Evolutionary conservation across 2,888 invertebrate genomes (phyloP).

Genomic region (Sminthurinus aureus): DNA sequence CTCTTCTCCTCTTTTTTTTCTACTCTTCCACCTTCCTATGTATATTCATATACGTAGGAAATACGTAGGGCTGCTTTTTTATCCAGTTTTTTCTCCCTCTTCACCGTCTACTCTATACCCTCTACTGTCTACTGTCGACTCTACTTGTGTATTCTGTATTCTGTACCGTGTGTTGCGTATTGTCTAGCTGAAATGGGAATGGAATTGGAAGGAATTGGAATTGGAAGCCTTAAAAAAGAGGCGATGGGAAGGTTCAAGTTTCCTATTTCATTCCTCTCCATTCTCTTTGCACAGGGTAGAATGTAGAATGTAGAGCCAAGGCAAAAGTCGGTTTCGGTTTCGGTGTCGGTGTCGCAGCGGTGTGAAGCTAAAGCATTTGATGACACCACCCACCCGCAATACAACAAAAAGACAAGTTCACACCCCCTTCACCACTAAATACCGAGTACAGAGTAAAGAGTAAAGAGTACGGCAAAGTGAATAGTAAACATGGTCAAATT

Average conservation of each 20-base stretch:
- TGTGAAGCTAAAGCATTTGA: too few relatives aligned
- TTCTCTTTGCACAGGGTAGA: too few relatives aligned
- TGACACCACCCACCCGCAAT: too few relatives aligned
- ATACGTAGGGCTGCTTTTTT: neutral
- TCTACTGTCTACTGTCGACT: neutral
- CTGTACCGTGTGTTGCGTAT: neutral
- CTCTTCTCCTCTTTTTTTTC: neutral
- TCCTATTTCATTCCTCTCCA: neutral
- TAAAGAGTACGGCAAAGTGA: too few relatives aligned
- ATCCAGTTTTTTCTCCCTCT: neutral
- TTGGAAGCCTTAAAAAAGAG: neutral
- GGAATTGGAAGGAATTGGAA: neutral
- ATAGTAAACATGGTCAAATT: too few relatives aligned
- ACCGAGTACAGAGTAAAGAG: too few relatives aligned
- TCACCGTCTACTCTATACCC: too few relatives aligned
- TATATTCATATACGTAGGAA: neutral
- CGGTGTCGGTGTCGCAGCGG: too few relatives aligned
- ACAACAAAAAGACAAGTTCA: too few relatives aligned
- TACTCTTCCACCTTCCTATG: neutral
- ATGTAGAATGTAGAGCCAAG: too few relatives aligned
- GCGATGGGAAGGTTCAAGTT: constrained; percentile 10
- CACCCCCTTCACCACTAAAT: too few relatives aligned
- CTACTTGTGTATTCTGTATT: neutral
- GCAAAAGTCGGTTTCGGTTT: too few relatives aligned
- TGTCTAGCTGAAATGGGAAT: neutral